Percentiles rank a stretch among this genome's conserved stretches.
These are phyloP conservation scores for Hyposmocoma kahamanoa DNA, from an alignment of 1,140 invertebrate genomes.

Conservation along the genomic window DNA sequence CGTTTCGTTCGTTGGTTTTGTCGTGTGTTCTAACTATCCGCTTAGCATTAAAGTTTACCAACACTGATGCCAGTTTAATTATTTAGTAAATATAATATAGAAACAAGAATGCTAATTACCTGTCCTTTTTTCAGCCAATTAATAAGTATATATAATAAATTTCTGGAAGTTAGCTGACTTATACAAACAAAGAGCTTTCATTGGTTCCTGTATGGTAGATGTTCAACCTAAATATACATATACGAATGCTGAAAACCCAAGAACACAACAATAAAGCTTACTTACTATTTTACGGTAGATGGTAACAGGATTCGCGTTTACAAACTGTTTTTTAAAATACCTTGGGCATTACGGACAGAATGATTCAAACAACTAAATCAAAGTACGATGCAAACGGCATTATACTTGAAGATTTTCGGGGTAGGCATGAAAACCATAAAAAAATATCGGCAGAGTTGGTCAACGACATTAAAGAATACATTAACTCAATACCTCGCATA, in stretches of 20 bases:
- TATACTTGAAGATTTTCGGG: constrained; percentile 11
- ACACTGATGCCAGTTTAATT: too few species aligned
- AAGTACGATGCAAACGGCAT: constrained; percentile 17
- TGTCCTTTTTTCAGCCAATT: too few species aligned
- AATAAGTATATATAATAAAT: too few species aligned
- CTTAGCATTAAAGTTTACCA: too few species aligned
- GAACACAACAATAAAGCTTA: constrained; percentile 15
- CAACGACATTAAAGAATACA: constrained; percentile 20
- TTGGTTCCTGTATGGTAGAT: constrained; percentile 14
- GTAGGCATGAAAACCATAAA: constrained; percentile 4
- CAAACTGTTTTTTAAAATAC: constrained; percentile 25
- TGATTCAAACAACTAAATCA: constrained; percentile 23
- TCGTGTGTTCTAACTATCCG: too few species aligned
- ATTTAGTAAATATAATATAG: too few species aligned
- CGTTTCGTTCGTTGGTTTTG: too few species aligned
- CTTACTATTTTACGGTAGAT: constrained; percentile 19
- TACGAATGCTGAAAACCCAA: constrained; percentile 13
- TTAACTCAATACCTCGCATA: constrained; percentile 34
- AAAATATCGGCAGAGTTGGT: background rate
- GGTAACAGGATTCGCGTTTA: constrained; percentile 15
- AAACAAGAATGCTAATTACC: too few species aligned
- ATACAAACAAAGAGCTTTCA: constrained; percentile 13
- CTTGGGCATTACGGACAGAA: constrained; percentile 20
- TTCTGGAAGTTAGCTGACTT: constrained; percentile 12
- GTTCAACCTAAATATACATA: constrained; percentile 15